A percentile compares a stretch with the other conserved stretches of the same genome.
These are phyloP conservation scores for Nibea albiflora DNA, from an alignment of 2,113 vertebrate species.

Conservation along the genomic window DNA sequence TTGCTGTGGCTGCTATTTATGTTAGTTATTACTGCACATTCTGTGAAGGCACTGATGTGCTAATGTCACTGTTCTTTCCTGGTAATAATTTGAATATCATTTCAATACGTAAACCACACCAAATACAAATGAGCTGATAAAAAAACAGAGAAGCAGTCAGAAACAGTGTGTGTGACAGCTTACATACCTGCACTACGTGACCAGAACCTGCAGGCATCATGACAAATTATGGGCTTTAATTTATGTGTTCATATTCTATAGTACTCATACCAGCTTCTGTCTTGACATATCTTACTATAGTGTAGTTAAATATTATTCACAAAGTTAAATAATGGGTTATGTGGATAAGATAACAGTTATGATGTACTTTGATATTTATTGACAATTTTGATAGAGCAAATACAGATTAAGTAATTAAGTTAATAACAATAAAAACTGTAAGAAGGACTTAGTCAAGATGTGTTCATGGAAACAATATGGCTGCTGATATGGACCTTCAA, in stretches of 20 bases:
- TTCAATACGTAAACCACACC: neutral
- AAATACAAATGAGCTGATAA: slow-evolving; percentile 27
- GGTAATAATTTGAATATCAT: slow-evolving; percentile 38
- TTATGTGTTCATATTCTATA: neutral
- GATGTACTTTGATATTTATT: neutral
- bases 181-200: neutral
- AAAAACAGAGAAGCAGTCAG: neutral
- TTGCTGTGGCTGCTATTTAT: neutral
- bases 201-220: too few species aligned
- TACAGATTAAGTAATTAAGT: neutral
- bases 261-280: neutral
- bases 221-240: too few species aligned
- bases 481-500: neutral
- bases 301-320: neutral
- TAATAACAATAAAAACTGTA: too few species aligned
- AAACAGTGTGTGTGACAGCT: neutral
- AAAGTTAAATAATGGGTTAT: neutral
- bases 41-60: neutral
- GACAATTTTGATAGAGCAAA: neutral
- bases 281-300: neutral
- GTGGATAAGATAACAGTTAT: neutral
- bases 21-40: neutral
- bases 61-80: neutral
- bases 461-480: too few species aligned
- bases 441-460: neutral